Base-by-base conservation (phyloP, 2,888 invertebrate genomes). In the Saturnia pavonia region DNA sequence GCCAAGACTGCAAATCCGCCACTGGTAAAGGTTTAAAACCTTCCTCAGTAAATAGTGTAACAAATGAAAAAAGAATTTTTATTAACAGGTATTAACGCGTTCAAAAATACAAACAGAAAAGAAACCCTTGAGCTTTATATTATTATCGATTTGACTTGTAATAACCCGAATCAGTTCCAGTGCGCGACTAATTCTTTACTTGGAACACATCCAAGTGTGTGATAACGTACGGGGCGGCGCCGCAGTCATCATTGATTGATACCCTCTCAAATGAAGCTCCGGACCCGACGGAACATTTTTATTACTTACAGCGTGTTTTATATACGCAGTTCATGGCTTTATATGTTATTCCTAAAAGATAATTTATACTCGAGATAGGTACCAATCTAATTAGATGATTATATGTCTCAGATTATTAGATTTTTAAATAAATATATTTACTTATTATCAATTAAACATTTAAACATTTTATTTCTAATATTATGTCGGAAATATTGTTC, bases 191-290 rank as follows among this genome's bases (percentile, higher is more conserved):
- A 40, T 19, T 42, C 68, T 40, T 6, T 42, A 22, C 48, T 76
- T 81, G 81, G 81, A 82, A 82, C 75, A 75, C 75, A 77, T 82
- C 80, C 83, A 83, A 80, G 81, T 80, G 79, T 80, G 76, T 79
- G 83, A 82, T 83, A 82, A 83, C 78, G 76, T 80, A 78, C 78
- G 81, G 79, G 73, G 80, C 74, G 76, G 75, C 80, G 81, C 77
- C 78, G 72, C 75, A 80, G 80, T 77, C 79, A 80, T 74, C 74
- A 75, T 78, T 80, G 84, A 83, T 83, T 83, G 83, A 83, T 83
- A 80, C 75, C 80, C 73, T 84, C 83, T 81, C 83, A 83, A 83
- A 79, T 82, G 79, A 78, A 76, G 75, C 71, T 34, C 45, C 67
- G 69, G 67, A 27, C 19, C 60, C 57, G 69, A 51, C 19, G 68